Conservation (phyloP, 2,113 vertebrate genomes). For the Calidris pygmaea region DNA sequence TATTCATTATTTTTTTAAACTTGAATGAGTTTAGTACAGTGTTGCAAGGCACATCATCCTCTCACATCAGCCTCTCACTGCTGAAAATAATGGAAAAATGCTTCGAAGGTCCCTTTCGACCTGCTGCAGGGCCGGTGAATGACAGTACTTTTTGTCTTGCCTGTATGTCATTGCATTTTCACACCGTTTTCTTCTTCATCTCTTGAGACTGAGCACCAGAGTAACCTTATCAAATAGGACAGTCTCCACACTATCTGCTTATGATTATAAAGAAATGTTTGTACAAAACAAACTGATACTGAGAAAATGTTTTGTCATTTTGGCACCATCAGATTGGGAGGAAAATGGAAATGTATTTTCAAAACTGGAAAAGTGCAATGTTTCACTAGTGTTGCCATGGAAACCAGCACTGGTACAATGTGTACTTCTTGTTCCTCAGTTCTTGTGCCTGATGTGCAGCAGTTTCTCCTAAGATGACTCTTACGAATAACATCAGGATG, state of each 20-base stretch:
- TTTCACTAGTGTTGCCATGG: conserved; percentile 12
- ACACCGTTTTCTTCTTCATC: background rate
- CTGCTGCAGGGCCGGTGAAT: background rate
- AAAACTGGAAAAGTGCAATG: background rate
- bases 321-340: background rate
- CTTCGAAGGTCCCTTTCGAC: background rate
- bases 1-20: background rate
- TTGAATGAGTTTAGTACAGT: background rate
- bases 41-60: background rate
- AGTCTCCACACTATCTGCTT: background rate
- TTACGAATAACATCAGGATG: background rate
- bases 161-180: background rate
- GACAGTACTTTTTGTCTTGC: background rate
- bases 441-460: background rate
- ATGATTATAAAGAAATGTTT: background rate
- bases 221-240: background rate
- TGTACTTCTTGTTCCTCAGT: background rate
- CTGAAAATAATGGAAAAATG: background rate
- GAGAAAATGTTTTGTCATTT: background rate
- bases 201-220: background rate
- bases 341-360: background rate
- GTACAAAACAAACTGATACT: background rate
- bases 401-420: background rate
- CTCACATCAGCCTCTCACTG: background rate
- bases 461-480: background rate